These are phyloP conservation scores for Hoplostethus mediterraneus DNA, from an alignment of 2,797 vertebrate genomes.

Conservation along the genomic window DNA sequence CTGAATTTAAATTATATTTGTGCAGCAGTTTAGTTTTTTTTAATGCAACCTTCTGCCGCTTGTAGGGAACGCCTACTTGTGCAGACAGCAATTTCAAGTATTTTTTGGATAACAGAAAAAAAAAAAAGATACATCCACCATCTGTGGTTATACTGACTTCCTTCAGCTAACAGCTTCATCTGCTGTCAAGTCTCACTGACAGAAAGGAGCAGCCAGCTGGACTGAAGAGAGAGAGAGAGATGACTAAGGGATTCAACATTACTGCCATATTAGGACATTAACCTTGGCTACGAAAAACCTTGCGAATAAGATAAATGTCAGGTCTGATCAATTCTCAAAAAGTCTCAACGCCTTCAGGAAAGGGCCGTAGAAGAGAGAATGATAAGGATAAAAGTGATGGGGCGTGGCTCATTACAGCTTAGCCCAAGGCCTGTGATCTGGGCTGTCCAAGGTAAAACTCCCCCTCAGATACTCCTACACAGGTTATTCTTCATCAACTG, in stretches of 20 bases:
- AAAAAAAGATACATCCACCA: background rate
- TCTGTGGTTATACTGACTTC: conserved; percentile 8
- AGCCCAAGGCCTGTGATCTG: too few species aligned
- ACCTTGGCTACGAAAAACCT: background rate
- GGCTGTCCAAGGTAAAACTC: too few species aligned
- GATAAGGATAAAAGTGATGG: background rate
- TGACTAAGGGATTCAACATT: background rate
- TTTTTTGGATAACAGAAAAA: background rate
- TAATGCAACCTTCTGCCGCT: too few species aligned
- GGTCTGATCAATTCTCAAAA: background rate
- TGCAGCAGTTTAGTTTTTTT: too few species aligned
- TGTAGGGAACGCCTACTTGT: background rate
- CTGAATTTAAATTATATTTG: too few species aligned
- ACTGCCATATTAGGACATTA: background rate
- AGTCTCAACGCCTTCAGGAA: too few species aligned
- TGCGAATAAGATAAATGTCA: background rate
- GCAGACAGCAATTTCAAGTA: background rate
- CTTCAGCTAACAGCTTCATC: background rate
- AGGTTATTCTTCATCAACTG: too few species aligned
- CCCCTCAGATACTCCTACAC: too few species aligned
- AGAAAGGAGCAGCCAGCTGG: conserved; percentile 23
- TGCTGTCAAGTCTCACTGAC: conserved; percentile 17
- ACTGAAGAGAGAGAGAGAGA: background rate
- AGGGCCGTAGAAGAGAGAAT: background rate
- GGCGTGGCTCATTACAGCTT: too few species aligned